phyloP scores from a whole-genome alignment of 2,113 vertebrate genomes.

The Amblyopsis rosae region DNA sequence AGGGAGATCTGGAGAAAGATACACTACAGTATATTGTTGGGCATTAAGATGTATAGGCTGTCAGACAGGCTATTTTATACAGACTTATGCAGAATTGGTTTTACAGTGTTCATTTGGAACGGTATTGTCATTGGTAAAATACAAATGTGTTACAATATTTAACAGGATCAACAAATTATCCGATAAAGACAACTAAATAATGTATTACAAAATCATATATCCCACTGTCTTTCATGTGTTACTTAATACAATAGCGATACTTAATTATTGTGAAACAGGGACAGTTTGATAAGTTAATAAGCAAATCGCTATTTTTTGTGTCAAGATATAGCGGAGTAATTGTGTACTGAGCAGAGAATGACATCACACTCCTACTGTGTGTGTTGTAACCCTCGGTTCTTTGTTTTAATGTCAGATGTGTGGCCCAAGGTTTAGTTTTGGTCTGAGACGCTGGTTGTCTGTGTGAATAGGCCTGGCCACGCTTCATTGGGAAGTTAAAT shows the following conservation, averaged over 20 bases:
- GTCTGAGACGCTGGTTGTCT: too few species aligned
- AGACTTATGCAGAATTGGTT: neutral
- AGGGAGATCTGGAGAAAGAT: neutral
- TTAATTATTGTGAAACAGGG: neutral
- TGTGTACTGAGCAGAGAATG: constrained; percentile 15
- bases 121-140: neutral
- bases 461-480: too few species aligned
- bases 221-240: neutral
- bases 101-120: neutral
- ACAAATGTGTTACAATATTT: neutral
- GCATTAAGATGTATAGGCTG: neutral
- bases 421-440: too few species aligned
- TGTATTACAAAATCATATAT: too few species aligned
- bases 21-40: neutral
- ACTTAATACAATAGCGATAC: neutral
- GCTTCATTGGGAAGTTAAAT: too few species aligned
- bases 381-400: too few species aligned
- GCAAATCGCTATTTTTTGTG: too few species aligned
- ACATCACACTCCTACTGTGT: too few species aligned
- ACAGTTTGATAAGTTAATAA: neutral
- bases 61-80: neutral
- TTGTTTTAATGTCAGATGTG: too few species aligned
- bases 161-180: neutral
- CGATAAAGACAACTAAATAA: neutral
- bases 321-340: neutral